A percentile compares a stretch with the other conserved stretches of the same genome.
Evolutionary conservation across 2,113 vertebrate species (phyloP).

Genomic region (Zosterops japonicus): DNA sequence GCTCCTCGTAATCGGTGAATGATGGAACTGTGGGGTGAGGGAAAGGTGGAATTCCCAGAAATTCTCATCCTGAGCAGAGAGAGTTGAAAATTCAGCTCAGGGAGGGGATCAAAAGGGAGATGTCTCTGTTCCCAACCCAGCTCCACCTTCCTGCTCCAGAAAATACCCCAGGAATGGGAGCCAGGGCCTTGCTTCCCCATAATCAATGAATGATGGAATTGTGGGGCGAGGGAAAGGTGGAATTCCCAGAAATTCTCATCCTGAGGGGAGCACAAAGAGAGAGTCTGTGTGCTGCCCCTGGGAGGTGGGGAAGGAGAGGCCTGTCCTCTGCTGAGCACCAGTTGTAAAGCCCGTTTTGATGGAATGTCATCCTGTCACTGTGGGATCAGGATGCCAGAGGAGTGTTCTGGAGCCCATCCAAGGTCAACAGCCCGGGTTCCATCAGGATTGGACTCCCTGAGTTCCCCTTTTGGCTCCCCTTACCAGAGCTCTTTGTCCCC

Average conservation of each 20-base stretch:
- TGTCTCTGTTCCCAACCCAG: not conserved
- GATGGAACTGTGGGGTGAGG: not conserved
- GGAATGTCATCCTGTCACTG: not conserved
- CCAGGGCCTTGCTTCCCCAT: not conserved
- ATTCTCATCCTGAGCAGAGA: not conserved
- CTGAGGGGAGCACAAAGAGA: not conserved
- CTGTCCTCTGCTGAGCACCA: not conserved
- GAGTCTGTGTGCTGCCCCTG: not conserved
- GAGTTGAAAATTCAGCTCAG: not conserved
- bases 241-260: constrained; percentile 53
- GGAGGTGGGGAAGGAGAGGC: not conserved
- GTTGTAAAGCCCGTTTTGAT: not conserved
- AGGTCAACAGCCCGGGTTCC: not conserved
- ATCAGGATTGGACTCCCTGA: accelerated
- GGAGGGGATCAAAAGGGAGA: not conserved
- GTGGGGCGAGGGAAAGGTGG: not conserved
- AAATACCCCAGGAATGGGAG: constrained; percentile 53
- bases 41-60: constrained; percentile 52
- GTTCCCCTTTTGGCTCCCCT: not conserved
- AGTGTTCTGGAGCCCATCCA: not conserved
- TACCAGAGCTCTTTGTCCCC: not conserved
- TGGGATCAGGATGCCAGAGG: not conserved
- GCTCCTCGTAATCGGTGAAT: constrained; percentile 4
- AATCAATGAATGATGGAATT: not conserved
- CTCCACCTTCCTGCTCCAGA: not conserved